Conservation (phyloP, 2,113 vertebrate genomes). For the Orycteropus afer region DNA sequence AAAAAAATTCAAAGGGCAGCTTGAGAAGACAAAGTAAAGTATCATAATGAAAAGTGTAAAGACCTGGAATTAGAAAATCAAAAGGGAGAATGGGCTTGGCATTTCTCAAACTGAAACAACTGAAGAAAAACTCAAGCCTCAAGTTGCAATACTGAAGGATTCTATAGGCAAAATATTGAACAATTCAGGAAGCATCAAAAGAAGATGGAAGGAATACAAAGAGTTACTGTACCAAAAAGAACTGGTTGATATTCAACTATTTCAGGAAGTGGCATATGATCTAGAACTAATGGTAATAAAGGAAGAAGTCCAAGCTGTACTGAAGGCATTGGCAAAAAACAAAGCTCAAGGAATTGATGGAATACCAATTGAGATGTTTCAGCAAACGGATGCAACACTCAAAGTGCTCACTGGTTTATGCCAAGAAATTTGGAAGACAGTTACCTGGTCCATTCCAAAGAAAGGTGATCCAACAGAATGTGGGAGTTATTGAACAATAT, state of each 20-base stretch:
- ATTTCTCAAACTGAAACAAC: not conserved
- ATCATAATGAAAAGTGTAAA: not conserved
- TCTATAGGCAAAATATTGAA: not conserved
- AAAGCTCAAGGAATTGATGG: not conserved
- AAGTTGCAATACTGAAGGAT: not conserved
- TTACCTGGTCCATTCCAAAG: not conserved
- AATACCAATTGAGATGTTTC: not conserved
- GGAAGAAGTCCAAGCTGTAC: not conserved
- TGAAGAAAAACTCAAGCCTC: not conserved
- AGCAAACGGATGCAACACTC: not conserved
- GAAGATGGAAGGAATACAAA: not conserved
- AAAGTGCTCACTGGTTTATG: not conserved
- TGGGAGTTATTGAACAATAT: not conserved
- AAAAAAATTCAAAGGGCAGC: not conserved
- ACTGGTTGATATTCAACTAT: too few relatives aligned
- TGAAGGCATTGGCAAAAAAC: not conserved
- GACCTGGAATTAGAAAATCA: not conserved
- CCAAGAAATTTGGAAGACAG: not conserved
- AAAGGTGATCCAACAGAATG: not conserved
- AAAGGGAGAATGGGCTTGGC: not conserved
- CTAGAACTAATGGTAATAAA: not conserved
- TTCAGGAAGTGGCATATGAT: too few relatives aligned
- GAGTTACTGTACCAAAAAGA: not conserved
- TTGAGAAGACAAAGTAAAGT: not conserved
- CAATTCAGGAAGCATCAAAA: not conserved